Percentiles rank a stretch among this genome's conserved stretches.
phyloP scores from a whole-genome alignment of 2,797 vertebrate genomes.

The Pangasius sanitwongsei region DNA sequence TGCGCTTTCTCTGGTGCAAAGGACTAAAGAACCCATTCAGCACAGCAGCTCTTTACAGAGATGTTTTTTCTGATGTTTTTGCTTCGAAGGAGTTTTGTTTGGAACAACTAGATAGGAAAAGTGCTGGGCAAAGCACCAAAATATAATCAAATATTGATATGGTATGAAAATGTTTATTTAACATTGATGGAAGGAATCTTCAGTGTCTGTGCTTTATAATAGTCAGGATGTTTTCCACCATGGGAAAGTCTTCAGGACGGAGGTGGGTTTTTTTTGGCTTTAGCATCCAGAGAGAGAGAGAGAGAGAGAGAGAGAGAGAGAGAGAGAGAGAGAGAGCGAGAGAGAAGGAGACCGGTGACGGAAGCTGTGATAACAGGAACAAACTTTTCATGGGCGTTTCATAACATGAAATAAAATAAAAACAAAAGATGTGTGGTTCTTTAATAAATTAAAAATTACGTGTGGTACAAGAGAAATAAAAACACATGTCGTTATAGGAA shows the following conservation, averaged over 20 bases:
- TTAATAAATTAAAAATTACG: too few relatives aligned
- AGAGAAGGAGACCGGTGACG: not conserved
- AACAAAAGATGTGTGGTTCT: too few relatives aligned
- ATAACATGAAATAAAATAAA: not conserved
- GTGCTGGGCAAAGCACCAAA: conserved; percentile 1
- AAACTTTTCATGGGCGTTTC: not conserved
- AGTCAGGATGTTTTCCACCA: not conserved
- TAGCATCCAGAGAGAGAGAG: not conserved
- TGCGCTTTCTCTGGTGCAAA: too few relatives aligned
- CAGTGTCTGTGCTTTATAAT: not conserved
- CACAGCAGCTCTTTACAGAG: not conserved
- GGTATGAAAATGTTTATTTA: not conserved
- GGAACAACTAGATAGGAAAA: not conserved
- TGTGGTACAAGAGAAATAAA: not conserved
- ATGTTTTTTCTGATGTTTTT: not conserved
- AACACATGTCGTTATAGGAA: not conserved
- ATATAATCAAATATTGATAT: not conserved
- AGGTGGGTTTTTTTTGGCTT: not conserved
- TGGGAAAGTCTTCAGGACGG: not conserved
- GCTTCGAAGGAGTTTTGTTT: not conserved
- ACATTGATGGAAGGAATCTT: not conserved
- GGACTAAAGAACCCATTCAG: not conserved
- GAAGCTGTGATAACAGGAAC: not conserved
- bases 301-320: not conserved
- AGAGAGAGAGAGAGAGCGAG: too few relatives aligned